These are phyloP conservation scores for Cryptomyrus ogoouensis DNA, from an alignment of 2,113 vertebrate species.

Conservation along the genomic window DNA sequence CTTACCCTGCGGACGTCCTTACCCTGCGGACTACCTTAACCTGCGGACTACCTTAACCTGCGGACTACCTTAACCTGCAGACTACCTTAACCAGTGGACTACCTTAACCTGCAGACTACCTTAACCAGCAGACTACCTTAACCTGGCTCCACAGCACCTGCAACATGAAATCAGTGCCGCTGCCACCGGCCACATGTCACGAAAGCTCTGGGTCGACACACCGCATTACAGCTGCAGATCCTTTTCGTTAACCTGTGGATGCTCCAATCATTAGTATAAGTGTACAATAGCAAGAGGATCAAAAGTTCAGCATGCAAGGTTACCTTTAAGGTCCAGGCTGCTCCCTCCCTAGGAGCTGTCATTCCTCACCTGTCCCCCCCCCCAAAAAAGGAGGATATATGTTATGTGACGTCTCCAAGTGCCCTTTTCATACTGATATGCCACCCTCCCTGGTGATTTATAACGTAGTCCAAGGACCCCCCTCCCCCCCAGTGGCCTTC, in stretches of 20 bases:
- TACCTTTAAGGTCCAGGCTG: conserved; percentile 53
- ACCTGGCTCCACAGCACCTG: neutral
- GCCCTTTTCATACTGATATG: neutral
- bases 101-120: too few relatives aligned
- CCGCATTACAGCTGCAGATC: too few relatives aligned
- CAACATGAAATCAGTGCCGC: neutral
- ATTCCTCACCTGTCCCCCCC: conserved; percentile 33
- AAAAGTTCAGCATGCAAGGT: conserved; percentile 62
- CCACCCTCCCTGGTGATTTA: neutral
- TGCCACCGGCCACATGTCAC: neutral
- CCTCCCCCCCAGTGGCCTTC: neutral
- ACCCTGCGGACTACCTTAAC: too few relatives aligned
- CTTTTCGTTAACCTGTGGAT: neutral
- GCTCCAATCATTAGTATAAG: neutral
- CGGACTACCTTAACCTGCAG: too few relatives aligned
- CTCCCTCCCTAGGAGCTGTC: neutral
- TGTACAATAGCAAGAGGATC: conserved; percentile 45
- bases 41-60: too few relatives aligned
- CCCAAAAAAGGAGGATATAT: conserved; percentile 51
- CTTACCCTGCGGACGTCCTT: too few relatives aligned
- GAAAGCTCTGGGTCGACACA: neutral
- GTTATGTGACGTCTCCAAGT: conserved; percentile 6
- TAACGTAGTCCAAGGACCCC: neutral
- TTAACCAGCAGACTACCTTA: neutral
- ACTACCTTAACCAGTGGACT: too few relatives aligned